Conservation (phyloP, 2,797 vertebrate species). For the Lepidocolaptes lacrymiger region DNA sequence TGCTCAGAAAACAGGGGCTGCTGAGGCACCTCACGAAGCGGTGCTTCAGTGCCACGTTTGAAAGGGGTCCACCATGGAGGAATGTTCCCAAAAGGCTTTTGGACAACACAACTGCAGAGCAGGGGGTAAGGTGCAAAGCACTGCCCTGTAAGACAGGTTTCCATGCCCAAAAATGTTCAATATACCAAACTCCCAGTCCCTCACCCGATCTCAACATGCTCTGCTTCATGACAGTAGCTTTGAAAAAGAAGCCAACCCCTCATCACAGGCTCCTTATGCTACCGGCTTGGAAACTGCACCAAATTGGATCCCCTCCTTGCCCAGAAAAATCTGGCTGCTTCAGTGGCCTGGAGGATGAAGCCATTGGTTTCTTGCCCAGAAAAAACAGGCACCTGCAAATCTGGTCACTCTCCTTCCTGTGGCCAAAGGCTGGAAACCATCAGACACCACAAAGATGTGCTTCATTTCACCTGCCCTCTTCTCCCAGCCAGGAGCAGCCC, state of each 20-base stretch:
- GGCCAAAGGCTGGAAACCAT: not conserved
- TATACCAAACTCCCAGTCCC: not conserved
- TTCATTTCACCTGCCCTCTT: not conserved
- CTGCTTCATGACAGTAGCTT: not conserved
- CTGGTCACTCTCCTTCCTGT: accelerated
- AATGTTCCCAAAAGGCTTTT: not conserved
- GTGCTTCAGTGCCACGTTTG: accelerated
- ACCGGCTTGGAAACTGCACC: not conserved
- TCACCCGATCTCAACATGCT: accelerated
- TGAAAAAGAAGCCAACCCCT: not conserved
- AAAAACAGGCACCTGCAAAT: not conserved
- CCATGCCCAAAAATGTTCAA: not conserved
- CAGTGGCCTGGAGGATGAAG: not conserved
- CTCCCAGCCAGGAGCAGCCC: not conserved
- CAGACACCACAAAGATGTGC: accelerated
- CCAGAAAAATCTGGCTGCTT: not conserved
- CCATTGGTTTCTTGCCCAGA: not conserved
- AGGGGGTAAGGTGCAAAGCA: not conserved
- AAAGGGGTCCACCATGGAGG: accelerated
- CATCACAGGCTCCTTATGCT: not conserved
- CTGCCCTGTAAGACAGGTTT: not conserved
- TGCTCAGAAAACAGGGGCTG: accelerated
- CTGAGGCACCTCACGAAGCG: accelerated
- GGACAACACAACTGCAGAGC: not conserved
- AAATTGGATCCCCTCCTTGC: not conserved